Percentiles rank a stretch among this genome's conserved stretches.
Evolutionary conservation across 92 coral and sea anemone genomes (phyloP).

Genomic region (Zoanthus sociatus): DNA sequence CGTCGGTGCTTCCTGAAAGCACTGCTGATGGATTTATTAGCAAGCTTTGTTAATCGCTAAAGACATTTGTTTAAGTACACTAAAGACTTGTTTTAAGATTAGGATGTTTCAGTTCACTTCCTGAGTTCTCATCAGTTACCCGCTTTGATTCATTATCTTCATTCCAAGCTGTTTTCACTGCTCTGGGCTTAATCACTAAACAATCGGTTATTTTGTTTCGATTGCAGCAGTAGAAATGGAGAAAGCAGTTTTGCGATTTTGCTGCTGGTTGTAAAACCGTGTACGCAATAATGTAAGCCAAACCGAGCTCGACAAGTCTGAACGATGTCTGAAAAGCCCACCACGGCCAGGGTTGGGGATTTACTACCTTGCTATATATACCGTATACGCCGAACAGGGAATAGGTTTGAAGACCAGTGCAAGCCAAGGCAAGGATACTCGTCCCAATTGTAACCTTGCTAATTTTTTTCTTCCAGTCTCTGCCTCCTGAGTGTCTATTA

Average conservation of each 20-base stretch:
- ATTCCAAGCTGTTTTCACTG: background rate
- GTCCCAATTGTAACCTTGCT: constrained; percentile 76
- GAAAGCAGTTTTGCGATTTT: background rate
- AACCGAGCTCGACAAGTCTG: constrained; percentile 83
- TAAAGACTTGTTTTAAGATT: background rate
- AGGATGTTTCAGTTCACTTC: background rate
- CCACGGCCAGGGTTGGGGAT: constrained; percentile 97
- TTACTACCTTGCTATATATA: constrained; percentile 64
- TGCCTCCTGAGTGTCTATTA: background rate
- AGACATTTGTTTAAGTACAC: no score
- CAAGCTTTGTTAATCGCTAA: no score
- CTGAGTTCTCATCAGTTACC: background rate
- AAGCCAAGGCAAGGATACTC: constrained; percentile 73
- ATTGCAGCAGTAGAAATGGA: constrained; percentile 1
- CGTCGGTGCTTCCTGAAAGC: no score
- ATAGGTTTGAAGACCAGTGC: constrained; percentile 76
- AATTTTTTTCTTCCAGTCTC: constrained; percentile 50
- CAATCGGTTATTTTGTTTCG: background rate
- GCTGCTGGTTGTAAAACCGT: constrained; percentile 77
- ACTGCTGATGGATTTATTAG: no score
- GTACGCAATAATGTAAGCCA: constrained; percentile 84
- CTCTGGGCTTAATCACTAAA: background rate
- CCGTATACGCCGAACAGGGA: constrained; percentile 92
- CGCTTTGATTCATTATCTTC: background rate
- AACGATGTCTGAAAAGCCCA: constrained; percentile 80